Evolutionary conservation across 2,797 vertebrate species (phyloP), one percentile per base, ranked within the genome.

Genomic region (Ataeniobius toweri): DNA sequence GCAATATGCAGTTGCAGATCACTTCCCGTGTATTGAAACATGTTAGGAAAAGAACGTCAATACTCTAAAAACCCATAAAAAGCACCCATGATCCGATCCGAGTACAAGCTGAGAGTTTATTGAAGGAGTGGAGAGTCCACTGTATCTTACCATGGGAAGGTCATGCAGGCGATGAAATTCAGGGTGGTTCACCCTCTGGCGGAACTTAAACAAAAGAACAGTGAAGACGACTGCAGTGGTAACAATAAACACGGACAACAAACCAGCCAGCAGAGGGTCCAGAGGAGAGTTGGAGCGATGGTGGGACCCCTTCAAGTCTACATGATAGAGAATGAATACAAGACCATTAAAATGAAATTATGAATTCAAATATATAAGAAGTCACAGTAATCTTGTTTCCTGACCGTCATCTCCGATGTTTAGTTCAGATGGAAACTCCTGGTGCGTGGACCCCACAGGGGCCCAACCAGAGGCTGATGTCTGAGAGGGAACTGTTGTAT

Each of bases 111-210:
- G 39, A 68, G 65, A 68, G 12, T 13, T 20, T 39, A 36, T 65
- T 65, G 36, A 67, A 2, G 61, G 61, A 36, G 61, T 39, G 61
- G 36, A 36, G 36, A 36, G 36, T 36, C 36, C 36, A 36, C 36
- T 36, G 9, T 88, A 22, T 73, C 76, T 96, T 83, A 97, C 97
- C 97, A 98, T 97, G 70, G 97, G 97, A 20, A 98, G 94, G 85
- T 98, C 97, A 85, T 97, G 97, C 78, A 98, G 95, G 41, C 96
- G 95, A 26, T 97, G 95, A 90, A 98, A 98, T 78, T 97, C 97
- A 7, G 96, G 95, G 82, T 95, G 95, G 83, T 91, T 92, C 63
- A 91, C 94, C 69, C 93, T 92, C 78, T 96, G 96, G 20, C 96
- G 95, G 76, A 97, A 97, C 50, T 94, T 96, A 84, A 97, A 79